Evolutionary conservation across 2,888 invertebrate species (phyloP).

Genomic region (Phytoseiulus persimilis): DNA sequence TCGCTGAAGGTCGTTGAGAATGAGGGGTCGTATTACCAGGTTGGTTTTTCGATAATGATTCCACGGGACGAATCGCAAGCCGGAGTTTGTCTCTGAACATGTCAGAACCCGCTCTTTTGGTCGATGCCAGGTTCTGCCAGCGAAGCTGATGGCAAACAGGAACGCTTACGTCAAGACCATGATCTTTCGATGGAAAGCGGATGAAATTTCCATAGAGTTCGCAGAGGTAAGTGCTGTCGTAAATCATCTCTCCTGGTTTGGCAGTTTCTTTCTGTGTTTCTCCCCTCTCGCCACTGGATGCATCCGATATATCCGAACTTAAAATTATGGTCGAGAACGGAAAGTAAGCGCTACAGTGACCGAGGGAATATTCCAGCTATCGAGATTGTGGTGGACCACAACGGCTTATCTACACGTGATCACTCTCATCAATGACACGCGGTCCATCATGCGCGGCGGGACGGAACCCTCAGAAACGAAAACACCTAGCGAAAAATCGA

Average conservation of each 20-base stretch:
- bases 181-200: slow-evolving; percentile 6
- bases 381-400: slow-evolving; percentile 28
- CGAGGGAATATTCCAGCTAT: slow-evolving; percentile 31
- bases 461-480: background rate
- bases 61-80: too few relatives aligned
- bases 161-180: slow-evolving; percentile 30
- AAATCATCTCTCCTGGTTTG: too few relatives aligned
- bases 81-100: too few relatives aligned
- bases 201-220: slow-evolving; percentile 16
- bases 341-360: too few relatives aligned
- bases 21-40: background rate
- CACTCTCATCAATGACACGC: slow-evolving; percentile 24
- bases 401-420: slow-evolving; percentile 35
- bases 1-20: slow-evolving; percentile 5
- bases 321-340: too few relatives aligned
- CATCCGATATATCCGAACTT: background rate
- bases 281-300: too few relatives aligned
- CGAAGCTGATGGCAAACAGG: slow-evolving; percentile 20
- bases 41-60: too few relatives aligned
- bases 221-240: slow-evolving; percentile 32
- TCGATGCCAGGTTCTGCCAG: background rate
- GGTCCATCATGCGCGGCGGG: background rate
- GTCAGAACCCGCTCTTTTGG: background rate
- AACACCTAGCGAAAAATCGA: background rate
- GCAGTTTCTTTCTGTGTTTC: too few relatives aligned